Percentiles rank a stretch among this genome's conserved stretches.
Evolutionary conservation across 2,888 invertebrate genomes (phyloP).

Genomic region (Cerastoderma edule): DNA sequence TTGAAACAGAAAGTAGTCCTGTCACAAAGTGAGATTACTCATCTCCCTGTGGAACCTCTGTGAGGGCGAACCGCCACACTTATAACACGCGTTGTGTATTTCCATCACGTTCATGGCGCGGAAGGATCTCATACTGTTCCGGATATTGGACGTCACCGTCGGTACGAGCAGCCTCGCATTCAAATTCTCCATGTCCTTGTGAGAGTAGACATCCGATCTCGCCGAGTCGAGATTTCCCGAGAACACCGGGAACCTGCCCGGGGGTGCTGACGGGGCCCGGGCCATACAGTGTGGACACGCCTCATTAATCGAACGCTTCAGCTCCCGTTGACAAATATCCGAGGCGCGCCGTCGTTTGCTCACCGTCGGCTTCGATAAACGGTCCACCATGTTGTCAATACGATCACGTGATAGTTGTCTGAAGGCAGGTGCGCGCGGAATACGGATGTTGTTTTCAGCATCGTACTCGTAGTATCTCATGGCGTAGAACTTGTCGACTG

Average conservation of each 20-base stretch:
- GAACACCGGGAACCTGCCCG: constrained; percentile 4
- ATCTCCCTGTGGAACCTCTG: constrained; percentile 41
- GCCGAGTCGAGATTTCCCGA: constrained; percentile 11
- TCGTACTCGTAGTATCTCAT: constrained; percentile 51
- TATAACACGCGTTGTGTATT: constrained; percentile 40
- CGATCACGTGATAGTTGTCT: constrained; percentile 43
- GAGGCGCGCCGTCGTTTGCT: constrained; percentile 44
- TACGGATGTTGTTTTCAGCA: constrained; percentile 40
- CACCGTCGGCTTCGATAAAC: constrained; percentile 59
- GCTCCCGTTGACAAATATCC: constrained; percentile 42
- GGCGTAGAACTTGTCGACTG: constrained; percentile 33
- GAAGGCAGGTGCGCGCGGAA: constrained; percentile 66
- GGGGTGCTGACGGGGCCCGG: constrained; percentile 10
- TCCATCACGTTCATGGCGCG: constrained; percentile 31
- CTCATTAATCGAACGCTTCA: constrained; percentile 31
- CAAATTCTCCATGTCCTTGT: constrained; percentile 37
- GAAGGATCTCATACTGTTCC: constrained; percentile 39
- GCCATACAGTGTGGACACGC: constrained; percentile 32
- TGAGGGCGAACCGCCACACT: constrained; percentile 38
- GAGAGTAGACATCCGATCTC: not conserved
- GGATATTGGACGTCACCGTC: constrained; percentile 48
- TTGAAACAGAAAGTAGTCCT: too few species aligned
- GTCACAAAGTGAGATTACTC: constrained; percentile 11
- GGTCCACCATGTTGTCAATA: constrained; percentile 56
- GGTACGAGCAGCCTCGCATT: constrained; percentile 45